Percentiles rank a stretch among this genome's conserved stretches.
Conservation (phyloP, 1,140 invertebrate genomes). For the Rhopalosiphum maidis region DNA sequence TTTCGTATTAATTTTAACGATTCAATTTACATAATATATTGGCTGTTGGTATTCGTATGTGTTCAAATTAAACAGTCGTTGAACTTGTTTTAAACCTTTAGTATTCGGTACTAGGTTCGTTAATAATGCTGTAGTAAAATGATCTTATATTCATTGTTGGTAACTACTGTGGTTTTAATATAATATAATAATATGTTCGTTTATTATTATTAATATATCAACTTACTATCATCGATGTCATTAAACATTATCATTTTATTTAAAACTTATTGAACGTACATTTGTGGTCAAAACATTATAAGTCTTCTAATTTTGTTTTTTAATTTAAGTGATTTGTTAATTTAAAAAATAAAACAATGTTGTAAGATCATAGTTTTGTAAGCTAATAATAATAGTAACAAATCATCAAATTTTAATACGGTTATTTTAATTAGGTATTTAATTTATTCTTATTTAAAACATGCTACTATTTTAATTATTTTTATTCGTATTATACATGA, state of each 20-base stretch:
- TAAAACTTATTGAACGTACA: background rate
- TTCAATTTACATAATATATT: constrained; percentile 20
- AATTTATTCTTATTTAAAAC: background rate
- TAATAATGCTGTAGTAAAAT: constrained; percentile 7
- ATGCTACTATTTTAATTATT: background rate
- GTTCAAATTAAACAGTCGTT: constrained; percentile 28
- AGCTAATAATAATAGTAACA: background rate
- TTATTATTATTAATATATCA: background rate
- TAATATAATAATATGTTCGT: background rate
- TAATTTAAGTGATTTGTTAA: background rate
- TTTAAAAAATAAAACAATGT: background rate
- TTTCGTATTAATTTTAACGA: background rate
- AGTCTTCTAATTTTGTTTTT: background rate
- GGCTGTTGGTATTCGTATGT: background rate
- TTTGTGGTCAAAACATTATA: background rate
- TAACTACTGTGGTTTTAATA: background rate
- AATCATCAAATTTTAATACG: background rate
- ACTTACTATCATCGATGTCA: background rate
- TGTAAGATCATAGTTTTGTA: background rate
- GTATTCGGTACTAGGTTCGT: background rate
- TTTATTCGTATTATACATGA: background rate
- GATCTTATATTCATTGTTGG: constrained; percentile 8
- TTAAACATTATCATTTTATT: background rate
- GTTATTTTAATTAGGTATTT: background rate
- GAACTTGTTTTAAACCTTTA: constrained; percentile 29